Conservation (phyloP, 2,797 vertebrate species). For the Pelobates cultripes region DNA sequence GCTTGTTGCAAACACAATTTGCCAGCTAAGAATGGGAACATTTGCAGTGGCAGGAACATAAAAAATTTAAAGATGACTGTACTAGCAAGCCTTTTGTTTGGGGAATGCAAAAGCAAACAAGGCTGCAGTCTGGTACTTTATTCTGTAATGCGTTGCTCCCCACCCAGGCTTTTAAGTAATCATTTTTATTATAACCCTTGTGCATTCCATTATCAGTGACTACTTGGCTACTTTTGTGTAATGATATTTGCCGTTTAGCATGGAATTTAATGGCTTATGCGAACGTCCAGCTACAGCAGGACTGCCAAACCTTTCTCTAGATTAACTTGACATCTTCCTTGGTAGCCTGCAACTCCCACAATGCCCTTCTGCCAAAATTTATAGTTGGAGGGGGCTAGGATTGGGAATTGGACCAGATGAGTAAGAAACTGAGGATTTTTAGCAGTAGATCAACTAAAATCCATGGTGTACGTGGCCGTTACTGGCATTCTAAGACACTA, state of each 20-base stretch:
- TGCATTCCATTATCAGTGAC: neutral
- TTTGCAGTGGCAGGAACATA: slow-evolving; percentile 20
- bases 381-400: too few species aligned
- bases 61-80: neutral
- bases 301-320: too few species aligned
- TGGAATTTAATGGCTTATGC: too few species aligned
- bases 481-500: too few species aligned
- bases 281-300: too few species aligned
- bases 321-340: too few species aligned
- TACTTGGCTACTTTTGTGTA: neutral
- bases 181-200: neutral
- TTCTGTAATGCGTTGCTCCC: neutral
- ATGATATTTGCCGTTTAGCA: neutral
- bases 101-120: slow-evolving; percentile 5
- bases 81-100: neutral
- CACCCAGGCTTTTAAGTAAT: neutral
- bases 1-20: neutral
- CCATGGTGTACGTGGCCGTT: too few species aligned
- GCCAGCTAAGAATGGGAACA: slow-evolving; percentile 12
- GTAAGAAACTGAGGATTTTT: too few species aligned
- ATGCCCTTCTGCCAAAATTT: too few species aligned
- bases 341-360: too few species aligned
- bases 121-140: neutral
- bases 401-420: too few species aligned
- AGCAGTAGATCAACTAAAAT: too few species aligned